Conservation (phyloP, 2,113 vertebrate genomes). For the Xenopus tropicalis region UCB_Xtro_10.0 CM004444.2:72101501-72102000, state of each 20-base stretch:
- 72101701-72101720: slow-evolving; percentile 96
- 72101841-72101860: background rate
- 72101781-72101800: slow-evolving; percentile 79
- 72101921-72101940: slow-evolving; percentile 95
- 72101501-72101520: too few species aligned
- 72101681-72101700: slow-evolving; percentile 97
- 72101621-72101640: too few species aligned
- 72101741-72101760: slow-evolving; percentile 99
- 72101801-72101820: too few species aligned
- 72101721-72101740: slow-evolving; percentile 96
- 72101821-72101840: background rate
- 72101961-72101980: rapidly evolving
- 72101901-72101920: slow-evolving; percentile 90
- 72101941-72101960: slow-evolving; percentile 45
- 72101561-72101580: too few species aligned
- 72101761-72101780: slow-evolving; percentile 98
- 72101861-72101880: slow-evolving; percentile 81
- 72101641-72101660: too few species aligned
- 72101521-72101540: too few species aligned
- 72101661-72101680: slow-evolving; percentile 27
- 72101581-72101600: too few species aligned
- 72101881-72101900: slow-evolving; percentile 92
- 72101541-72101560: too few species aligned
- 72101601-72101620: too few species aligned
- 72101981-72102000: background rate